phyloP scores from a whole-genome alignment of 2,888 invertebrate species.

The Schrankia costaestrigalis region DNA sequence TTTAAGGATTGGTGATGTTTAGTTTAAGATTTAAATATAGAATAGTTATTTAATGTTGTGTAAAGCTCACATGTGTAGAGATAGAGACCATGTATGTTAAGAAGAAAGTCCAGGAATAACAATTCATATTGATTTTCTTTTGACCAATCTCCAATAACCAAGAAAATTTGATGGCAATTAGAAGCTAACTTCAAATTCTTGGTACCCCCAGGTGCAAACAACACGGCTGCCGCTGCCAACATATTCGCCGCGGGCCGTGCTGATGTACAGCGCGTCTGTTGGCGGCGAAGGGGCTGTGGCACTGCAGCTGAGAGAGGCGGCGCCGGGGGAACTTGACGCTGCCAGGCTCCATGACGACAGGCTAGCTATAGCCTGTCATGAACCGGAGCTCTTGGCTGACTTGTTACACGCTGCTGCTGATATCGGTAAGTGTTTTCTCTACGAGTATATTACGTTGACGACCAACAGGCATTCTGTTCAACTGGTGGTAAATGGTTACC shows the following conservation, averaged over 20 bases:
- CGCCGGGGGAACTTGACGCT: constrained; percentile 68
- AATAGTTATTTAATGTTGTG: too few relatives aligned
- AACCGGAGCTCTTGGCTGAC: constrained; percentile 87
- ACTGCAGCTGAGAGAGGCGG: constrained; percentile 82
- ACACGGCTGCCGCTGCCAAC: constrained; percentile 75
- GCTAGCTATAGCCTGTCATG: constrained; percentile 87
- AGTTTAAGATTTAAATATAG: too few relatives aligned
- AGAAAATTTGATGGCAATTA: not conserved
- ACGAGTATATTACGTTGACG: not conserved
- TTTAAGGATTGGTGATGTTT: too few relatives aligned
- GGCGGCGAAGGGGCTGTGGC: constrained; percentile 82
- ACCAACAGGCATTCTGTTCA: not conserved
- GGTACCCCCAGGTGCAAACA: constrained; percentile 60
- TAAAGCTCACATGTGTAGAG: too few relatives aligned
- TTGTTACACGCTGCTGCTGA: constrained; percentile 84
- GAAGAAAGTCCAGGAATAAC: too few relatives aligned
- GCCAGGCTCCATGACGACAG: constrained; percentile 81
- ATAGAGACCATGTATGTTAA: too few relatives aligned
- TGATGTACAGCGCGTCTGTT: constrained; percentile 85
- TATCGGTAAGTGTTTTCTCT: constrained; percentile 48
- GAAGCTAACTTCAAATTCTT: not conserved
- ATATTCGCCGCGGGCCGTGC: constrained; percentile 82
- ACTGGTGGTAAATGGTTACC: too few relatives aligned
- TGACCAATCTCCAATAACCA: not conserved
- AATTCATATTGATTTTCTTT: too few relatives aligned